A percentile compares a stretch with the other conserved stretches of the same genome.
Evolutionary conservation across 2,888 invertebrate genomes (phyloP).

Genomic region (Papilio protenor): DNA sequence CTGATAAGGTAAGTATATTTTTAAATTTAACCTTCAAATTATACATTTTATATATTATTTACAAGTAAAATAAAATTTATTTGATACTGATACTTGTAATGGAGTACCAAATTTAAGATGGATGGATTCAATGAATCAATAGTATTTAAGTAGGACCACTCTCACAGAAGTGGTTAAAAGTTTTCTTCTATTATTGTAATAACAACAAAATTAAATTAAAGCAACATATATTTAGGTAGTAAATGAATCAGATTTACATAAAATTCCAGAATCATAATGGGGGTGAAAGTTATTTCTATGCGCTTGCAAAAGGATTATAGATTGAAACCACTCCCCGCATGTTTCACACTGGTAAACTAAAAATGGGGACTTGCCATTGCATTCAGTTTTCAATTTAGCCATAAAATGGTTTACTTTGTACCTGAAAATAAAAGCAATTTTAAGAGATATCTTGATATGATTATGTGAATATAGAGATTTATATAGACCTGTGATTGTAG

Average conservation of each 20-base stretch:
- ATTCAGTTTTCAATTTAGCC: conserved; percentile 63
- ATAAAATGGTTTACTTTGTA: conserved; percentile 76
- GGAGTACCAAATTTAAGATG: too few species aligned
- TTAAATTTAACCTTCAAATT: neutral
- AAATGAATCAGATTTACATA: conserved; percentile 47
- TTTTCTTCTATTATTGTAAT: neutral
- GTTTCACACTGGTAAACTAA: conserved; percentile 78
- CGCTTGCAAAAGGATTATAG: conserved; percentile 61
- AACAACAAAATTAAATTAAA: conserved; percentile 29
- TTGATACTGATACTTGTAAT: too few species aligned
- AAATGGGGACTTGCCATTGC: conserved; percentile 53
- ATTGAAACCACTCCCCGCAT: conserved; percentile 68
- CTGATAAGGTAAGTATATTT: conserved; percentile 89
- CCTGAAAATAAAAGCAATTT: conserved; percentile 55
- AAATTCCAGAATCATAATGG: conserved; percentile 57
- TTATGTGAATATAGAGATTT: too few species aligned
- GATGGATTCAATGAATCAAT: too few species aligned
- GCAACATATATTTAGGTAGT: conserved; percentile 17
- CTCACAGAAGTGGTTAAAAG: too few species aligned
- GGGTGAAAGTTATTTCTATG: conserved; percentile 72
- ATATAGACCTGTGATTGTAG: conserved; percentile 72
- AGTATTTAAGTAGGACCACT: too few species aligned
- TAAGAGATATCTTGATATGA: neutral
- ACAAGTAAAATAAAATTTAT: too few species aligned
- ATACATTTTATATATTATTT: too few species aligned